Evolutionary conservation across 2,888 invertebrate genomes (phyloP).

Genomic region (Tipula confusa): DNA sequence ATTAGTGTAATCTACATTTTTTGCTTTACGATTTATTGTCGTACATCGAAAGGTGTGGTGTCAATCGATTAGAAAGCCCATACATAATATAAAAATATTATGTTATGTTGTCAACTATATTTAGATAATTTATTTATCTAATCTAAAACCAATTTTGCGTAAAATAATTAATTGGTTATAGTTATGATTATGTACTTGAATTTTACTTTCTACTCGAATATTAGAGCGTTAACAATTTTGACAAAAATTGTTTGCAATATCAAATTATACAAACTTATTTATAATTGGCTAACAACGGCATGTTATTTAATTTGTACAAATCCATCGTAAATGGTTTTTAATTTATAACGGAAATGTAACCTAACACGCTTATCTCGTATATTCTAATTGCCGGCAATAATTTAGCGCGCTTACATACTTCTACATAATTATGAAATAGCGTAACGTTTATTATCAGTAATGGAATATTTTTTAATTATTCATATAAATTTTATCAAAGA

Average conservation of each 20-base stretch:
- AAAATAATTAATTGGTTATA: background rate
- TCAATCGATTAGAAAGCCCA: background rate
- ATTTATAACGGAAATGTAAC: background rate
- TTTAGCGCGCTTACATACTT: background rate
- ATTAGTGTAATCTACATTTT: too few relatives aligned
- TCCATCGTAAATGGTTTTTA: background rate
- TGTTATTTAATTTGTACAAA: background rate
- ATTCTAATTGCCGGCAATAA: background rate
- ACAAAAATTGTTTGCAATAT: background rate
- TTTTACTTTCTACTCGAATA: background rate
- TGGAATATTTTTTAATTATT: constrained; percentile 5
- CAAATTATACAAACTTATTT: background rate
- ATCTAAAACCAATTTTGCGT: background rate
- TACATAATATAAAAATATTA: background rate
- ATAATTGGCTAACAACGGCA: background rate
- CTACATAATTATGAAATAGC: background rate
- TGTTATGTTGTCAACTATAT: background rate
- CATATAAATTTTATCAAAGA: background rate
- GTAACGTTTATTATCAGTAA: background rate
- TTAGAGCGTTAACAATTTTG: background rate
- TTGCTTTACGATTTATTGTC: too few relatives aligned
- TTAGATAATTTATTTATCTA: background rate
- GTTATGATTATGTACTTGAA: background rate
- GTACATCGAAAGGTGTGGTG: background rate
- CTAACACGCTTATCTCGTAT: background rate